Evolutionary conservation across 1,140 invertebrate genomes (phyloP).

Genomic region (Brachionus calyciflorus): DNA sequence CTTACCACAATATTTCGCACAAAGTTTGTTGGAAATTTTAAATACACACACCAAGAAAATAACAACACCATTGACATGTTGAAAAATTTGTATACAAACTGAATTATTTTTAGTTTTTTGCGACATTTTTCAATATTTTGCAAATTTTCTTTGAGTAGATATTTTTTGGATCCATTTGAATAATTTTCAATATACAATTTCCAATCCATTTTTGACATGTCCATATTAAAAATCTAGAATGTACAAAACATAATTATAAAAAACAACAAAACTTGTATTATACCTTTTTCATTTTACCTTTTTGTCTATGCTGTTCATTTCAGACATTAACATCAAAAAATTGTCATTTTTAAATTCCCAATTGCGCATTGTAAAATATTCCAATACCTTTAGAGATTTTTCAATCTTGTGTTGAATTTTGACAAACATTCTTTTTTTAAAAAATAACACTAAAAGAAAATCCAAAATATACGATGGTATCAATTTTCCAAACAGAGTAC

Average conservation of each 20-base stretch:
- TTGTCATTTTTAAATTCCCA: constrained; percentile 79
- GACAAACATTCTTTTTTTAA: too few relatives aligned
- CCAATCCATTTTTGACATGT: constrained; percentile 56
- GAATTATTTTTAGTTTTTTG: constrained; percentile 52
- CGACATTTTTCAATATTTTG: constrained; percentile 53
- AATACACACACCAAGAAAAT: too few relatives aligned
- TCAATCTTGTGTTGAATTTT: constrained; percentile 76
- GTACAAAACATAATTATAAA: neutral
- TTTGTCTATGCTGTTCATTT: constrained; percentile 67
- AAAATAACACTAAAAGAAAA: too few relatives aligned
- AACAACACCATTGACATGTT: too few relatives aligned
- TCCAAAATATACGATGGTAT: constrained; percentile 60
- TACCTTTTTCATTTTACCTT: too few relatives aligned
- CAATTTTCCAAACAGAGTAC: constrained; percentile 53
- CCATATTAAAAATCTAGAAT: constrained; percentile 53
- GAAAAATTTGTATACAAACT: too few relatives aligned
- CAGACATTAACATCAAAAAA: constrained; percentile 65
- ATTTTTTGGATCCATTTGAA: constrained; percentile 56
- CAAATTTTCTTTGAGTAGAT: constrained; percentile 57
- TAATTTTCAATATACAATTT: constrained; percentile 55
- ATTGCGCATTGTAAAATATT: constrained; percentile 74
- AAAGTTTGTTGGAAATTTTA: too few relatives aligned
- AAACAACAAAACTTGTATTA: too few relatives aligned
- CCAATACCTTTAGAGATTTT: constrained; percentile 71
- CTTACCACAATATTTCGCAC: too few relatives aligned